These are phyloP conservation scores for Leuciscus idus DNA, from an alignment of 2,113 vertebrate genomes.

Conservation along the genomic window DNA sequence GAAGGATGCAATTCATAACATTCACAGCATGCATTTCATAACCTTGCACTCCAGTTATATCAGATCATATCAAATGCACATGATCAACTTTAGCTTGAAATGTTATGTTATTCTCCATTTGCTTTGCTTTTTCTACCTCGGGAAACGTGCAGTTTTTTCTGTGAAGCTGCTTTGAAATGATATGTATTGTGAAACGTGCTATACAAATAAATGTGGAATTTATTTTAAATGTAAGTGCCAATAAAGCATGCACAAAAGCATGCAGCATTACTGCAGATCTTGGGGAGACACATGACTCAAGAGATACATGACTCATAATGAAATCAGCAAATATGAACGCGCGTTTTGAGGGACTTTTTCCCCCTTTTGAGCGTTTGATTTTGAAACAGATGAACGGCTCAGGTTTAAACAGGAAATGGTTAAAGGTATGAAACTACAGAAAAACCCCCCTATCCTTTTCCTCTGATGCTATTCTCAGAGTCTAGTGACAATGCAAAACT, in stretches of 20 bases:
- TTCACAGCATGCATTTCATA: too few species aligned
- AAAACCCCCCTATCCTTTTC: not conserved
- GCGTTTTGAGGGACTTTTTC: slow-evolving; percentile 21
- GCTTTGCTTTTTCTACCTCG: too few species aligned
- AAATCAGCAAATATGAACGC: slow-evolving; percentile 18
- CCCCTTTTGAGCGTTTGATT: not conserved
- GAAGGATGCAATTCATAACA: not conserved
- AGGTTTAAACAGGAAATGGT: slow-evolving; percentile 8
- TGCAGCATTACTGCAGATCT: not conserved
- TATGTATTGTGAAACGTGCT: too few species aligned
- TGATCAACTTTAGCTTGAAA: too few species aligned
- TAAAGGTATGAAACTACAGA: not conserved
- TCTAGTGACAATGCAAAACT: slow-evolving; percentile 10
- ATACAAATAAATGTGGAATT: too few species aligned
- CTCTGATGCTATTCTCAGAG: slow-evolving; percentile 5
- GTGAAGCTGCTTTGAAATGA: too few species aligned
- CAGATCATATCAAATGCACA: too few species aligned
- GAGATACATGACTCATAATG: not conserved
- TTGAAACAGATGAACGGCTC: slow-evolving; percentile 17
- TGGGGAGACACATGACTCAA: too few species aligned
- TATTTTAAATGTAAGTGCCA: not conserved
- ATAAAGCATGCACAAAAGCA: not conserved
- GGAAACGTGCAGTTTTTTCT: too few species aligned
- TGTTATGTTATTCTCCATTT: too few species aligned
- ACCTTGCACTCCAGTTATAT: too few species aligned